Conservation (phyloP, 37 sponge, comb jelly and placozoan genomes). For the Tethya wilhelma region DNA sequence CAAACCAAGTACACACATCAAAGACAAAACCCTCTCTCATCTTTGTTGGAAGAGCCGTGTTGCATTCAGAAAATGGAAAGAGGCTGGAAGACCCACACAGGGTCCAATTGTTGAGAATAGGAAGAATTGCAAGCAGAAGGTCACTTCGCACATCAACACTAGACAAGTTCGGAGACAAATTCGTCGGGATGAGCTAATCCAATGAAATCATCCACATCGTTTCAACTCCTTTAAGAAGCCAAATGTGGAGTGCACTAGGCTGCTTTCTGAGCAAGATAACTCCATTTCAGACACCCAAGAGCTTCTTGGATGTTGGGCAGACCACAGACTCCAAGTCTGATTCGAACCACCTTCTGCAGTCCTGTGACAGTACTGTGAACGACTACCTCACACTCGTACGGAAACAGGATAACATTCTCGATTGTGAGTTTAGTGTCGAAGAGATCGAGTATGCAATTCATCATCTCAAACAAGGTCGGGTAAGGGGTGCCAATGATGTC, state of each 20-base stretch:
- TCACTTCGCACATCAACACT: too few species aligned
- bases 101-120: background rate
- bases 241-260: background rate
- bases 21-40: background rate
- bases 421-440: background rate
- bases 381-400: too few species aligned
- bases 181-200: too few species aligned
- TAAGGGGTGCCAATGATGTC: conserved; percentile 15
- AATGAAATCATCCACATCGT: too few species aligned
- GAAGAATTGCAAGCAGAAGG: background rate
- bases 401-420: background rate
- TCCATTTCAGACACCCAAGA: background rate
- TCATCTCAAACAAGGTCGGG: background rate
- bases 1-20: background rate
- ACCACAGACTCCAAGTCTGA: too few species aligned
- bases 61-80: background rate
- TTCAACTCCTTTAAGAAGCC: background rate
- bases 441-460: too few species aligned
- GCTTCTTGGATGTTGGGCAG: background rate
- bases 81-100: background rate
- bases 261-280: background rate
- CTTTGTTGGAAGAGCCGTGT: background rate
- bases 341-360: too few species aligned
- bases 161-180: too few species aligned
- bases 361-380: too few species aligned